phyloP scores from a whole-genome alignment of 1,140 invertebrate species.

The Hypsibius dujardini region DNA sequence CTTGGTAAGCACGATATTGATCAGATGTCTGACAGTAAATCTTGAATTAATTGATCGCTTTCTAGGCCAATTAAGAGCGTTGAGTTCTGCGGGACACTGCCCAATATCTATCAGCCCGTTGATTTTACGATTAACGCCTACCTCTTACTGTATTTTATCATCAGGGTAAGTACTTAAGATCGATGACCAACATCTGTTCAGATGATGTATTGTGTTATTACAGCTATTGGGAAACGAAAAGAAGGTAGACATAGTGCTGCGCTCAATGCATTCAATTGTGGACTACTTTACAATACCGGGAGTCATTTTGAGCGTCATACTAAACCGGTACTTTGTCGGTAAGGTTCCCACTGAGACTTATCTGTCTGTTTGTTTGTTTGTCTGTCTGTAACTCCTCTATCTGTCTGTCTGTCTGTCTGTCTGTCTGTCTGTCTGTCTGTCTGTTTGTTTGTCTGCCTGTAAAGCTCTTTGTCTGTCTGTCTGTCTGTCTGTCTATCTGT shows the following conservation, averaged over 20 bases:
- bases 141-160: background rate
- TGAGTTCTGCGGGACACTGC: constrained; percentile 1
- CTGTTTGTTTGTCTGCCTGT: too few species aligned
- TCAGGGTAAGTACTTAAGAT: background rate
- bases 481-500: too few species aligned
- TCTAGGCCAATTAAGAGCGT: background rate
- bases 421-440: too few species aligned
- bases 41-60: background rate
- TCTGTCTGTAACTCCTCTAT: too few species aligned
- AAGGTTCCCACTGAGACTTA: background rate
- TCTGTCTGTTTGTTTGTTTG: background rate
- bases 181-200: background rate
- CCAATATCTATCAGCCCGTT: background rate
- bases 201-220: background rate
- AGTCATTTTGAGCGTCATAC: background rate
- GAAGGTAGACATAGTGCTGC: background rate
- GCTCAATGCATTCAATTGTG: constrained; percentile 11
- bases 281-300: constrained; percentile 12
- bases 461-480: too few species aligned
- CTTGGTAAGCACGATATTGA: background rate
- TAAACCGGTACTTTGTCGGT: constrained; percentile 10
- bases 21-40: background rate
- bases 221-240: constrained; percentile 10
- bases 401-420: too few species aligned
- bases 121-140: background rate